These are phyloP conservation scores for Tetragonisca angustula DNA, from an alignment of 2,888 invertebrate genomes.

Conservation along the genomic window DNA sequence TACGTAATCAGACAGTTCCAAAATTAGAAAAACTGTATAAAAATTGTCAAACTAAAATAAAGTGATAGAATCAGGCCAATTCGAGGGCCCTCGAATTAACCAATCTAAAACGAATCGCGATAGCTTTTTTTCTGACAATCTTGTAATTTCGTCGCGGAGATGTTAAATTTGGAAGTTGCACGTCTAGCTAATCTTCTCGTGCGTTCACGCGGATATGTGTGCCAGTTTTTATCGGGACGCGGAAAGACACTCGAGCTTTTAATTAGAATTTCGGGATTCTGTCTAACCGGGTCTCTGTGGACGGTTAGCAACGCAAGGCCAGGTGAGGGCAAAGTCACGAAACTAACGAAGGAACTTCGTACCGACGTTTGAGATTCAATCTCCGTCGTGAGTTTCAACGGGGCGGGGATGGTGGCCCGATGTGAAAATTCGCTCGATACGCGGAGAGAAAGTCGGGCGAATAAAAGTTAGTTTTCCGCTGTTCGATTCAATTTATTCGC, in stretches of 20 bases:
- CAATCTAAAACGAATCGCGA: no score
- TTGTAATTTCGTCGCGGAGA: background rate
- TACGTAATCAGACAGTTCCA: no score
- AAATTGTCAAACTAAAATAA: no score
- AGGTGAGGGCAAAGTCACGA: background rate
- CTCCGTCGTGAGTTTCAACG: background rate
- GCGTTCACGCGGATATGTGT: background rate
- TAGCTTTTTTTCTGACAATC: background rate
- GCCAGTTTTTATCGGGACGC: constrained; percentile 1
- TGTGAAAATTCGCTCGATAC: background rate
- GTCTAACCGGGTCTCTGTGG: background rate
- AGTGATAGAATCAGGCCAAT: no score
- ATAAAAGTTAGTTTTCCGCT: background rate
- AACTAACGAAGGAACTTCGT: background rate
- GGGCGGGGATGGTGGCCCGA: background rate
- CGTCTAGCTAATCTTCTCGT: background rate
- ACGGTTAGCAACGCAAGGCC: background rate
- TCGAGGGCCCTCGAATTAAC: no score
- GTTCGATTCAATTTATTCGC: constrained; percentile 1
- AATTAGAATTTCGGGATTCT: constrained; percentile 13
- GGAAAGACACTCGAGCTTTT: background rate
- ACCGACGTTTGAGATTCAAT: background rate
- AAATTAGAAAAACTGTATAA: no score
- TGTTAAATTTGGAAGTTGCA: background rate
- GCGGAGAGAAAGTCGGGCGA: background rate